Evolutionary conservation across 2,113 vertebrate genomes (phyloP), one percentile per base, ranked within the genome.

Genomic region (Serranochromis macrocephalus): DNA sequence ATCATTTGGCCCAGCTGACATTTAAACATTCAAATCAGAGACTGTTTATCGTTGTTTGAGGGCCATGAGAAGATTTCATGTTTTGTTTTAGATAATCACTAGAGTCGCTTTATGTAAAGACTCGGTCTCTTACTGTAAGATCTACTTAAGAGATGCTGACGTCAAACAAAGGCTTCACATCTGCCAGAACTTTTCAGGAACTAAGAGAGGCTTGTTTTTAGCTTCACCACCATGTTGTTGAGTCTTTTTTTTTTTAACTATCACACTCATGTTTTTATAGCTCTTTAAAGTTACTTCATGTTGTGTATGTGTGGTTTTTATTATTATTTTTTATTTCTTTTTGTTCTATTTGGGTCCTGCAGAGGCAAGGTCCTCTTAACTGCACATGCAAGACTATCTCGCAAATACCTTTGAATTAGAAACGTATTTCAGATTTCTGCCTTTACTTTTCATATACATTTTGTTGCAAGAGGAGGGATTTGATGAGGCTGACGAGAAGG

Each of bases 11-110:
- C 78, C 8, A 2, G 68, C 29, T 95, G 94, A 95, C 94, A 93
- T 95, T 95, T 93, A 93, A 84, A 93, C 92, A 95, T 93, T 94
- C 90, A 95, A 94, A 94, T 94, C 87, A 91, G 91, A 88, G 17
- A 49, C 26, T 84, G 71, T 92, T 86, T 90, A 83, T 84, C 49
- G 4, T 36, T 54, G 63, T 91, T 80, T 88, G 73, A 87, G 83
- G 68, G 86, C 86, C 89, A 93, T 85, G 84, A 83, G 89, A 88
- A 83, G 82, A 92, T 91, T 91, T 89, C 13, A 10, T 66, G 55
- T 45, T 45, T 92, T 73, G 66, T 88, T 89, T 71, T 53, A 81
- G 57, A 73, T 81, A 66, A 85, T 73, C 38, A 33, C 19, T 42
- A 8, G 7, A 9, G 4, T 66, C 14, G 4, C 81, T 63, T 54